Conservation (phyloP, 2,113 vertebrate species). For the Craseonycteris thonglongyai region DNA sequence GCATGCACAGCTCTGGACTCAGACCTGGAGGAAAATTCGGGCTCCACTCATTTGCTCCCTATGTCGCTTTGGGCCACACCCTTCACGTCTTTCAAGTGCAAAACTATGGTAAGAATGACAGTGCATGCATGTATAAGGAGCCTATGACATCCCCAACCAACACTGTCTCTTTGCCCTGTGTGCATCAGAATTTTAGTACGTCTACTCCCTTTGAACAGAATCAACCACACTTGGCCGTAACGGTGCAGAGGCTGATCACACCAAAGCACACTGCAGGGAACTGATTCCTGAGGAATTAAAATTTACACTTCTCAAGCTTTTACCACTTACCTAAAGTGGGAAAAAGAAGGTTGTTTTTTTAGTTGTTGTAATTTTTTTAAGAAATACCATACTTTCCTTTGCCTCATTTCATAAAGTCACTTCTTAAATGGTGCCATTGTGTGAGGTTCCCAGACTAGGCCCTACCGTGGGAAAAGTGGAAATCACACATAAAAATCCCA, state of each 20-base stretch:
- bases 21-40: background rate
- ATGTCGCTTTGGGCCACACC: accelerated
- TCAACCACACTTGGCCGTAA: background rate
- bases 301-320: background rate
- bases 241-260: background rate
- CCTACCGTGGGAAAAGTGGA: background rate
- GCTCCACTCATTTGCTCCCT: accelerated
- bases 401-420: background rate
- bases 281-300: background rate
- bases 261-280: background rate
- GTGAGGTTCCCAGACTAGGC: background rate
- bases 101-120: accelerated
- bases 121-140: accelerated
- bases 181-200: accelerated
- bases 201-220: no score
- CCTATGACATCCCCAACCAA: background rate
- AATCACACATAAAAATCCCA: background rate
- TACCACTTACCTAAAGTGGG: background rate
- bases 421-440: background rate
- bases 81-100: accelerated
- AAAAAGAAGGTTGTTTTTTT: accelerated
- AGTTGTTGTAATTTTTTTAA: background rate
- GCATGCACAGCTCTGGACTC: background rate
- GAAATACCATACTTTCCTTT: background rate
- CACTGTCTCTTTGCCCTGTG: accelerated